Evolutionary conservation across 2,113 vertebrate species (phyloP).

Genomic region (Crotalus horridus): DNA sequence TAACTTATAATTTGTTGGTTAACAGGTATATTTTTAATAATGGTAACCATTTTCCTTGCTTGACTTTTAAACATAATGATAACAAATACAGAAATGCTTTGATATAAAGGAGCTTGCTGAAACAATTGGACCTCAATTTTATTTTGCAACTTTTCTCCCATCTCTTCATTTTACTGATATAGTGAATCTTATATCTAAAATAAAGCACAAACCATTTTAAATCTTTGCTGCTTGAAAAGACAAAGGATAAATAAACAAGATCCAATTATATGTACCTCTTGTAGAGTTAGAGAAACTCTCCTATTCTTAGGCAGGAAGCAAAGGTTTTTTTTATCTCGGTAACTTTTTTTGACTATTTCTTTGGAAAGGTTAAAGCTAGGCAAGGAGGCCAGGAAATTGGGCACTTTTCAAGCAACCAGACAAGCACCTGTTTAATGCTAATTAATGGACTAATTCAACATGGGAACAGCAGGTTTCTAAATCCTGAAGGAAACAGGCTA

Average conservation of each 20-base stretch:
- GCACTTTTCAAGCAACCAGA: slow-evolving; percentile 59
- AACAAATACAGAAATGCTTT: neutral
- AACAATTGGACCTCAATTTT: neutral
- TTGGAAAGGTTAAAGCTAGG: neutral
- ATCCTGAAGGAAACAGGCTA: slow-evolving; percentile 56
- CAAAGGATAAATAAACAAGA: neutral
- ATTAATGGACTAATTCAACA: slow-evolving; percentile 73
- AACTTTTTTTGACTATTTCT: slow-evolving; percentile 35
- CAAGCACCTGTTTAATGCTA: slow-evolving; percentile 64
- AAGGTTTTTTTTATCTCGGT: neutral
- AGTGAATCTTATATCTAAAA: neutral
- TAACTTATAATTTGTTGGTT: neutral
- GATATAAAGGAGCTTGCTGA: neutral
- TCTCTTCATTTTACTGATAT: neutral
- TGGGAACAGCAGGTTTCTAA: slow-evolving; percentile 70
- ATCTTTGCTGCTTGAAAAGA: neutral
- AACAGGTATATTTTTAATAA: neutral
- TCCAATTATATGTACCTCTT: neutral
- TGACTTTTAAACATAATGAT: neutral
- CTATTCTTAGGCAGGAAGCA: neutral
- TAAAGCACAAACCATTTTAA: neutral
- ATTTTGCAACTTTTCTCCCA: neutral
- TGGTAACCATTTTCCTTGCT: neutral
- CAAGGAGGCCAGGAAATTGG: slow-evolving; percentile 52
- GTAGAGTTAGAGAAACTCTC: neutral